These are phyloP conservation scores for Papilio xuthus DNA, from an alignment of 1,140 invertebrate genomes.

Conservation along the genomic window DNA sequence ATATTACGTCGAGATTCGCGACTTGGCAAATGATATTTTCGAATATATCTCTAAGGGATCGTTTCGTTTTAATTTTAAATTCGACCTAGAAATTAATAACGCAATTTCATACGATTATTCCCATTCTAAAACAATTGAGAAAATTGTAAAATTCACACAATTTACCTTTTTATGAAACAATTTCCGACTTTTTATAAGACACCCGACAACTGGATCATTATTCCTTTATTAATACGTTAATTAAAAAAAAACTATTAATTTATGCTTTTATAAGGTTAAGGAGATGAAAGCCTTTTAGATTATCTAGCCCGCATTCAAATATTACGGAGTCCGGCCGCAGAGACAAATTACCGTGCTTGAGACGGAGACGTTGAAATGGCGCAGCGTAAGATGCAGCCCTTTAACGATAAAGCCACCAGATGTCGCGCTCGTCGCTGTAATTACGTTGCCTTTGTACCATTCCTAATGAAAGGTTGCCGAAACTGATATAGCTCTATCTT, in stretches of 20 bases:
- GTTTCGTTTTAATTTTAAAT: constrained; percentile 36
- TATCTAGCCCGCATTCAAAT: background rate
- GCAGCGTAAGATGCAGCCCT: constrained; percentile 71
- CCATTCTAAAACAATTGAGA: background rate
- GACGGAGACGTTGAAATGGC: constrained; percentile 45
- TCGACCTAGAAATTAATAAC: constrained; percentile 25
- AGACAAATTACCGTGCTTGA: constrained; percentile 26
- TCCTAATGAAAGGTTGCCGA: constrained; percentile 74
- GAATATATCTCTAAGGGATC: constrained; percentile 33
- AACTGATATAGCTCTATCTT: constrained; percentile 78
- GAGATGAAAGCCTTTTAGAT: background rate
- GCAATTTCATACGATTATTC: constrained; percentile 26
- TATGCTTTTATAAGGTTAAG: constrained; percentile 2
- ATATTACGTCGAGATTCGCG: constrained; percentile 37
- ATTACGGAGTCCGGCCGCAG: background rate
- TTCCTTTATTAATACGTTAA: background rate
- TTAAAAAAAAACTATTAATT: background rate
- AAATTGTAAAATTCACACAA: constrained; percentile 2
- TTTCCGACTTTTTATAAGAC: background rate
- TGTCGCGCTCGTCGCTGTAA: constrained; percentile 69
- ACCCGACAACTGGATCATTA: no score
- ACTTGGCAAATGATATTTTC: constrained; percentile 35
- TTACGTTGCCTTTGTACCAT: constrained; percentile 74
- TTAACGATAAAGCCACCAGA: constrained; percentile 75
- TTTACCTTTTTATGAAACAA: background rate